Evolutionary conservation across 2,113 vertebrate genomes (phyloP), one percentile per base, ranked within the genome.

Genomic region (Campylorhamphus procurvoides): DNA sequence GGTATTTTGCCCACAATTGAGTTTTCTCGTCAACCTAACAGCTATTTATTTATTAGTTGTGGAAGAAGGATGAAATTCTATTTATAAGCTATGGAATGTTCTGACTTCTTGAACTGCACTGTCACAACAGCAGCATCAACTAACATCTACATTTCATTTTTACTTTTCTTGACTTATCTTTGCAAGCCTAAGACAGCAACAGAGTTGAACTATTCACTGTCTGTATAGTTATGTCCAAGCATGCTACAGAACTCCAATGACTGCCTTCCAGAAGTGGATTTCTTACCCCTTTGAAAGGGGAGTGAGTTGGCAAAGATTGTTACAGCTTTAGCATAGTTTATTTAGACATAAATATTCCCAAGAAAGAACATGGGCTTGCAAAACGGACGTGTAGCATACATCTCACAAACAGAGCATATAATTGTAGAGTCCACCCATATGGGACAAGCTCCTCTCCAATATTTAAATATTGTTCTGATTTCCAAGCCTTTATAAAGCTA

Each of bases 41-140:
- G 31, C 55, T 76, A 66, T 75, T 68, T 89, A 73, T 96, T 96
- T 91, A 90, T 97, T 83, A 93, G 59, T 78, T 66, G 76, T 94
- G 68, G 89, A 97, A 90, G 50, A 3, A 42, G 47, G 47, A 60
- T 53, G 82, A 87, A 96, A 95, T 85, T 92, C 64, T 91, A 39
- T 74, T 88, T 62, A 50, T 58, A 87, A 93, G 12, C 31, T 73
- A 44, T 42, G 84, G 50, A 72, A 75, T 89, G 31, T 87, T 81
- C 39, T 91, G 77, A 58, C 28, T 84, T 64, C 37, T 5, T 74
- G 80, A 94, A 78, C 69, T 28, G 25, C 12, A 35, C 29, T 62
- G 19, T 40, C n/a, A 66, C 58, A 74, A 62, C 1, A 84, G 5
- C n/a, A 77, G 19, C 49, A 81, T 56, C 75, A 66, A 7, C 18